phyloP scores from a whole-genome alignment of 2,888 invertebrate genomes.

The Drosophila dives region DNA sequence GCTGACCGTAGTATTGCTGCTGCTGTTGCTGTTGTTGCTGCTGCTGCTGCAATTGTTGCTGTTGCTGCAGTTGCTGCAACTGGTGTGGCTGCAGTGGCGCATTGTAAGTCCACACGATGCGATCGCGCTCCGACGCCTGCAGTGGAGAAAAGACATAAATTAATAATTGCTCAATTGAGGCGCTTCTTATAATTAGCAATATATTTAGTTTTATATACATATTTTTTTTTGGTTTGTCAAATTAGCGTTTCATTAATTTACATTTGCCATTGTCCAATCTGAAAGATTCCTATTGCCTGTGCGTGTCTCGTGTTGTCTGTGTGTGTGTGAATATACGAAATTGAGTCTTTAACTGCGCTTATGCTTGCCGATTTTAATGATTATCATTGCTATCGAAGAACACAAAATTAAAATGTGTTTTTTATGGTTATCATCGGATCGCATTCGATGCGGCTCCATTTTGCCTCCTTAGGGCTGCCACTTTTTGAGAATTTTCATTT shows the following conservation, averaged over 20 bases:
- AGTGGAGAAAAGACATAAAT: constrained; percentile 37
- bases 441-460: neutral
- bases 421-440: neutral
- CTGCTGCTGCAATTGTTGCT: constrained; percentile 34
- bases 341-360: constrained; percentile 7
- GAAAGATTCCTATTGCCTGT: constrained; percentile 39
- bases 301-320: constrained; percentile 8
- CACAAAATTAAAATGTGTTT: neutral
- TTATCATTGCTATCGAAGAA: neutral
- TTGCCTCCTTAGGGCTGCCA: neutral
- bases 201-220: constrained; percentile 11
- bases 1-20: constrained; percentile 74
- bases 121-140: constrained; percentile 85
- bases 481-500: neutral
- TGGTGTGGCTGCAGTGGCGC: constrained; percentile 88
- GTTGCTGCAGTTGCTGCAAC: constrained; percentile 73
- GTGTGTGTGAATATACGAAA: constrained; percentile 22
- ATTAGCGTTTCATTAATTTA: constrained; percentile 50
- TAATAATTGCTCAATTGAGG: constrained; percentile 37
- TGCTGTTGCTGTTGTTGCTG: constrained; percentile 81
- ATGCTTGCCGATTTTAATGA: neutral
- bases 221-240: constrained; percentile 31
- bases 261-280: constrained; percentile 47
- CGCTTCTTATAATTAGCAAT: constrained; percentile 19
- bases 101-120: constrained; percentile 96